Evolutionary conservation across 2,888 invertebrate species (phyloP), one percentile per base, ranked within the genome.

Genomic region (Calephelis perditalis): DNA sequence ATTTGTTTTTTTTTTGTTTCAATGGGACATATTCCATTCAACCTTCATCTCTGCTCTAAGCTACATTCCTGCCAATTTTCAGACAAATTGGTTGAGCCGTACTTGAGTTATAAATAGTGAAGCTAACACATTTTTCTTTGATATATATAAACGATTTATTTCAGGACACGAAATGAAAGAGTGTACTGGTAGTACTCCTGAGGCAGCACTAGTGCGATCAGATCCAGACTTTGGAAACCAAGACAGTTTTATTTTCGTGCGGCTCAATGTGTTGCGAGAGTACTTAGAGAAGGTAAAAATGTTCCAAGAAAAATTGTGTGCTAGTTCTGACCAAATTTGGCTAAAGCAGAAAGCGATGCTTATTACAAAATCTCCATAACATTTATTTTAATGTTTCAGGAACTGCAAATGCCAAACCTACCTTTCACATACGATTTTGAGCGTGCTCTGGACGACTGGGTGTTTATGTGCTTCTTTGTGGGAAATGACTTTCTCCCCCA

Each of bases 401-500:
- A 74, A 56, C 65, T 74, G 0, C 70, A 83, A 73, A 99, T 99
- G 97, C 96, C 96, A 0, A 96, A 96, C 82, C 92, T 99, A 47
- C 98, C 99, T 5, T 99, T 99, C 82, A 91, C 93, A 58, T 99
- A 97, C 81, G 97, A 98, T 78, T 97, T 99, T 81, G 99, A 99
- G 74, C 90, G 99, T 61, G 98, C 95, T 0, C 82, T 99, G 12
- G 99, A 99, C 78, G 99, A 99, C 86, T 99, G 99, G 99, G 99
- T 95, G 69, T 87, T 88, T 75, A 98, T 99, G 98, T 99, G 99
- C 79, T 99, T 99, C 91, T 99, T 99, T 85, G 99, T 99, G 59
- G 99, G 99, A 57, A 99, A 99, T 78, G 99, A 99, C 87, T 99
- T 99, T 80, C 84, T 99, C 72, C 99, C 99, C 0, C 99, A 99